Conservation (phyloP, 2,113 vertebrate genomes). For the Notothenia coriiceps region DNA sequence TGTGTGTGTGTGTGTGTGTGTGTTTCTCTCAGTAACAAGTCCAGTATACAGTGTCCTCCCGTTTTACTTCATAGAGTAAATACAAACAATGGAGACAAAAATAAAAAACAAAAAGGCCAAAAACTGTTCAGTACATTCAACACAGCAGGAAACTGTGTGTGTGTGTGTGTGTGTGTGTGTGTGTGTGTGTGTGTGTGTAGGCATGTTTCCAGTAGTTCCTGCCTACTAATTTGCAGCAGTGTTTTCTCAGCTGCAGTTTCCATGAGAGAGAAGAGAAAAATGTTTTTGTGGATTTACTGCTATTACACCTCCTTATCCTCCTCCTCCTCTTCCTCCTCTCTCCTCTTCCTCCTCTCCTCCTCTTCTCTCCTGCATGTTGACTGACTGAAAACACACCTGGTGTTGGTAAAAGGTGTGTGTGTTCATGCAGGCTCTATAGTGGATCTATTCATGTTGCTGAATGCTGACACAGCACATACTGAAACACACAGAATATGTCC, state of each 20-base stretch:
- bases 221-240: slow-evolving; percentile 66
- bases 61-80: slow-evolving; percentile 82
- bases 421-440: slow-evolving; percentile 55
- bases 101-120: slow-evolving; percentile 31
- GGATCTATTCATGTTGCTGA: slow-evolving; percentile 63
- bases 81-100: slow-evolving; percentile 69
- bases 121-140: slow-evolving; percentile 35
- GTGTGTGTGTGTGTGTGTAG: slow-evolving; percentile 48
- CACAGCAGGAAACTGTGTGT: slow-evolving; percentile 13
- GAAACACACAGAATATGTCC: slow-evolving; percentile 34
- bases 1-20: too few relatives aligned
- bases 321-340: slow-evolving; percentile 1
- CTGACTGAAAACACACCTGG: slow-evolving; percentile 73
- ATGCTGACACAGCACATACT: slow-evolving; percentile 58
- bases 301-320: slow-evolving; percentile 62
- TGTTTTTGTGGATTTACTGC: slow-evolving; percentile 73
- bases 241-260: slow-evolving; percentile 77
- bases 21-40: background rate
- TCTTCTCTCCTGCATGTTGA: background rate
- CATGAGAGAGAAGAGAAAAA: slow-evolving; percentile 70
- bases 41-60: slow-evolving; percentile 45
- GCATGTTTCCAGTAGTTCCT: slow-evolving; percentile 63
- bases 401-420: slow-evolving; percentile 62
- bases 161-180: slow-evolving; percentile 15
- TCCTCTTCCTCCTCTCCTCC: background rate